These are phyloP conservation scores for Papilio aristodemus DNA, from an alignment of 1,140 invertebrate genomes.

Conservation along the genomic window DNA sequence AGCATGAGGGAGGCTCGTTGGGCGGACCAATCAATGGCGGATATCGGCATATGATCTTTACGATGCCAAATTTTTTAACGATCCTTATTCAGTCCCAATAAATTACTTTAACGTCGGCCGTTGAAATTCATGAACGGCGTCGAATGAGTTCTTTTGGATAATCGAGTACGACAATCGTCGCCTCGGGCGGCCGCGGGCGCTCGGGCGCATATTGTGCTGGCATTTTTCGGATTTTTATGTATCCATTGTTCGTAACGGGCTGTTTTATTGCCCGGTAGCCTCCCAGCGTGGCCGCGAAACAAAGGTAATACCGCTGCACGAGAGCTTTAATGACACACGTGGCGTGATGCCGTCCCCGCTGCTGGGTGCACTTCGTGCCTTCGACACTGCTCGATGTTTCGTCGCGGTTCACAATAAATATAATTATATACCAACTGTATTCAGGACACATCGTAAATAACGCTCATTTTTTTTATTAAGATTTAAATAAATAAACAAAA, in stretches of 20 bases:
- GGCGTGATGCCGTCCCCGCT: constrained; percentile 24
- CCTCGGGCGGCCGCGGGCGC: constrained; percentile 11
- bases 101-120: constrained; percentile 29
- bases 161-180: constrained; percentile 28
- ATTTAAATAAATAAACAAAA: too few species aligned
- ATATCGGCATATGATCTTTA: constrained; percentile 30
- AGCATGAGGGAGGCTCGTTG: neutral
- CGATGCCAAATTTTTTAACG: constrained; percentile 34
- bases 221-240: constrained; percentile 47
- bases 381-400: constrained; percentile 49
- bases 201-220: constrained; percentile 25
- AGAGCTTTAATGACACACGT: constrained; percentile 36
- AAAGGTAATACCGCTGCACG: constrained; percentile 49
- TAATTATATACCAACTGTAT: neutral
- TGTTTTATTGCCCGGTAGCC: constrained; percentile 52
- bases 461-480: too few species aligned
- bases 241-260: constrained; percentile 48
- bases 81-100: constrained; percentile 31
- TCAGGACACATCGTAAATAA: neutral
- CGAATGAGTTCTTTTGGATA: constrained; percentile 28
- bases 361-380: constrained; percentile 51
- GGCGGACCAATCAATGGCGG: constrained; percentile 23
- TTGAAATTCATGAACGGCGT: constrained; percentile 30
- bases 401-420: constrained; percentile 52
- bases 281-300: constrained; percentile 42